Base-by-base conservation (phyloP, 1,140 invertebrate species). In the Anoplophora glabripennis region DNA sequence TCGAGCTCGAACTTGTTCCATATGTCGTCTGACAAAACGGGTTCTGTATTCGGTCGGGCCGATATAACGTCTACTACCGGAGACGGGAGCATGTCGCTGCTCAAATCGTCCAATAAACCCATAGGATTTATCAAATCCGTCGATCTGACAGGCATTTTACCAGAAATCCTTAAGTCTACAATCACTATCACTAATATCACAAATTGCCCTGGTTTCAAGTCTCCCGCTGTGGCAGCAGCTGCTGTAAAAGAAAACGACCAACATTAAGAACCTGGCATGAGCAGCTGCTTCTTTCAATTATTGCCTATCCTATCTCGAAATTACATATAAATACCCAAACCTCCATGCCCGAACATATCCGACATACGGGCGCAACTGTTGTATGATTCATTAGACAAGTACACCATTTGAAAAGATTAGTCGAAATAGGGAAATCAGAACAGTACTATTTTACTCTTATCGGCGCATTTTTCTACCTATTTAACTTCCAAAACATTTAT, bases 1-100 rank as follows among this genome's bases (percentile, higher is more conserved):
- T 70, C 66, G 9, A 71, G 55, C 34, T 72, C 65, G 58, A 72
- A 73, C 55, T 72, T 72, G 12, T 73, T 64, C 72, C 72, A 75
- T 7, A 71, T 66, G 28, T 76, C 71, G 34, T 75, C 71, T 8
- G 70, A 63, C 21, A 61, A 38, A 38, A 59, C 36, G 12, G 21
- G 42, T 15, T 11, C 36, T 51, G 9, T 7, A 42, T 33, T 18
- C 17, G 38, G 46, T 49, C 28, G 21, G 37, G 28, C 33, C 55
- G 18, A 38, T 4, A 33, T 18, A 12, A 47, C 21, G 15, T 17
- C 21, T 12, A n/a, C 21, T 33, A 12, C 15, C 45, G 45, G 4
- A n/a, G 15, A 17, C n/a, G 10, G 45, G 5, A 11, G n/a, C 11
- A 11, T 17, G 9, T 17, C n/a, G 15, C 45, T 18, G 15, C 15